phyloP scores from a whole-genome alignment of 1,140 invertebrate genomes.

The Trichogramma pretiosum region DNA sequence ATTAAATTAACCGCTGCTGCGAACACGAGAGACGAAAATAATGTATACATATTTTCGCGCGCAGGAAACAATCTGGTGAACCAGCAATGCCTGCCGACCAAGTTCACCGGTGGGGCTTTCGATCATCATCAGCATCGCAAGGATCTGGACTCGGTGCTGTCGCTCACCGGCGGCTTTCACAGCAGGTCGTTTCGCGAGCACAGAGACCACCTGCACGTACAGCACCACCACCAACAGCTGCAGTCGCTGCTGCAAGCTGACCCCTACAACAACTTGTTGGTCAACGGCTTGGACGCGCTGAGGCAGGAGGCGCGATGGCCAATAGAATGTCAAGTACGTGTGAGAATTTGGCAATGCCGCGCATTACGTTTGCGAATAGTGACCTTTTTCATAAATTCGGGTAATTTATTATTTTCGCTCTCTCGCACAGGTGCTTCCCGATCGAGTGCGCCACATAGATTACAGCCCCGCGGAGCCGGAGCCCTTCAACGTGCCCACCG shows the following conservation, averaged over 20 bases:
- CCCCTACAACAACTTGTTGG: no score
- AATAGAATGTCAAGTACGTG: conserved; percentile 69
- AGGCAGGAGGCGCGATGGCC: conserved; percentile 65
- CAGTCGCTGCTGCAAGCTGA: conserved; percentile 22
- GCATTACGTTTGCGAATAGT: no score
- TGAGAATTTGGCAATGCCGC: no score
- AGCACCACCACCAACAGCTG: no score
- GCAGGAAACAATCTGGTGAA: no score
- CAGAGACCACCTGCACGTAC: conserved; percentile 30
- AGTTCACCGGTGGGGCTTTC: conserved; percentile 26
- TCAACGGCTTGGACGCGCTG: conserved; percentile 1
- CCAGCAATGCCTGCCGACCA: conserved; percentile 25
- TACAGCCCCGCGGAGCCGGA: conserved; percentile 64
- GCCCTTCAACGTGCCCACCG: conserved; percentile 67
- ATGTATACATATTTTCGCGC: no score
- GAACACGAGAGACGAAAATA: no score
- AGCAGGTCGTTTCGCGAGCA: conserved; percentile 29
- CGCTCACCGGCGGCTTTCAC: conserved; percentile 23
- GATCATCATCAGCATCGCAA: no score
- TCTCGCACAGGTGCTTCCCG: conserved; percentile 68
- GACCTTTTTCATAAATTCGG: no score
- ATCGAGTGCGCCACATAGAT: conserved; percentile 68
- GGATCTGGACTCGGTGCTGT: conserved; percentile 29
- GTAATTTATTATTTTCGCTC: no score
- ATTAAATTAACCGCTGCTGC: no score